A percentile compares a stretch with the other conserved stretches of the same genome.
These are phyloP conservation scores for Hippocampus kuda DNA, from an alignment of 2,797 vertebrate species.

Conservation along the genomic window DNA sequence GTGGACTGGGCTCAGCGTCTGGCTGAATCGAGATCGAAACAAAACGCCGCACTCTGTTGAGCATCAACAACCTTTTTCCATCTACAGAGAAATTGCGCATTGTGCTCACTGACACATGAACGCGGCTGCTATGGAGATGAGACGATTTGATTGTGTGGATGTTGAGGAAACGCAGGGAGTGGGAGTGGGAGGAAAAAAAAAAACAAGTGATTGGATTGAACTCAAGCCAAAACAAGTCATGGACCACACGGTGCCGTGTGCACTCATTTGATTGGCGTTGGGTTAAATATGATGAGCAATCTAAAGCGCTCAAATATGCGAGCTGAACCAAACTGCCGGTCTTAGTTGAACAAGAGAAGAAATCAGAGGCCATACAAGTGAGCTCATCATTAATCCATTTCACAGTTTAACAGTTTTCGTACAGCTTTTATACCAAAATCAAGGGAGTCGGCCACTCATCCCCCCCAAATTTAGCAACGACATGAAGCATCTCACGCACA, in stretches of 20 bases:
- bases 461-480: too few species aligned
- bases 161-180: background rate
- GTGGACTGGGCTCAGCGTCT: background rate
- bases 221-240: background rate
- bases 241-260: background rate
- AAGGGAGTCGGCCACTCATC: too few species aligned
- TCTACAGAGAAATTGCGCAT: slow-evolving; percentile 11
- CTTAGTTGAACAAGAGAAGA: background rate
- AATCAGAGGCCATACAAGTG: too few species aligned
- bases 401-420: too few species aligned
- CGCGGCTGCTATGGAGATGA: background rate
- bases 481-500: too few species aligned
- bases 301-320: background rate
- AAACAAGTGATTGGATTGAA: background rate
- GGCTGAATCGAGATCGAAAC: background rate
- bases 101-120: slow-evolving; percentile 8
- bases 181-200: slow-evolving; percentile 9
- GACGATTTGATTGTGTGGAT: background rate
- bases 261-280: background rate
- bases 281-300: background rate
- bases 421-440: too few species aligned
- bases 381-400: too few species aligned
- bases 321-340: background rate
- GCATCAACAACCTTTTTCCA: slow-evolving; percentile 19
- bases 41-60: background rate